Base-by-base conservation (phyloP, 2,888 invertebrate species). In the Heliconius ethilla region DNA sequence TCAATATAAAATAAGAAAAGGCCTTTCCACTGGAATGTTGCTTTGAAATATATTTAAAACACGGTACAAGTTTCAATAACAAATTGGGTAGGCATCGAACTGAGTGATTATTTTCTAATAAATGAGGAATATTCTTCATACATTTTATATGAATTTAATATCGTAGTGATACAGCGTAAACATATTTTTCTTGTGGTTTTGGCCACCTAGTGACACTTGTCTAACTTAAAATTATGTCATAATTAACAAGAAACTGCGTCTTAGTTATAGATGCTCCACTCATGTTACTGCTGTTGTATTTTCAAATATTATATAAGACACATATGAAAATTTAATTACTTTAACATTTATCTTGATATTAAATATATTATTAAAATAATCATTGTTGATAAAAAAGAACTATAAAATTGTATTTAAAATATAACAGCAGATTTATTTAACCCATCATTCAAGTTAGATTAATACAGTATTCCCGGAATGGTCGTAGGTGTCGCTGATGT, bases 401-500 rank as follows among this genome's bases (percentile, higher is more conserved):
- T 40, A 40, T 40, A 40, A 40, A 40, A 51, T 51, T 51, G 18
- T 51, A 51, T 75, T 78, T 70, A 70, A 77, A 72, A 81, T 81
- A 74, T 79, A 80, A 79, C 81, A 81, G 81, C 83, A 82, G 73
- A 70, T 74, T 27, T 76, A 80, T 75, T 25, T 76, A 81, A 82
- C 76, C 70, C 77, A 80, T 67, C n/a, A 25, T 51, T 74, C 73
- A 80, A 80, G 78, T 82, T 85, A 81, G 80, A 81, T 80, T 86
- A 84, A 86, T 78, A 83, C 85, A 83, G 75, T 84, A 75, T 78
- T 87, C 84, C 82, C 86, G 89, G 89, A 86, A 88, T 90, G 92
- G 90, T 92, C 88, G 90, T 84, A 97, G 97, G 97, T 97, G 82
- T 97, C 97, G 90, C 95, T 98, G 95, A 97, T 97, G 88, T 97